These are phyloP conservation scores for Polyergus mexicanus DNA, from an alignment of 1,140 invertebrate genomes.

Conservation along the genomic window DNA sequence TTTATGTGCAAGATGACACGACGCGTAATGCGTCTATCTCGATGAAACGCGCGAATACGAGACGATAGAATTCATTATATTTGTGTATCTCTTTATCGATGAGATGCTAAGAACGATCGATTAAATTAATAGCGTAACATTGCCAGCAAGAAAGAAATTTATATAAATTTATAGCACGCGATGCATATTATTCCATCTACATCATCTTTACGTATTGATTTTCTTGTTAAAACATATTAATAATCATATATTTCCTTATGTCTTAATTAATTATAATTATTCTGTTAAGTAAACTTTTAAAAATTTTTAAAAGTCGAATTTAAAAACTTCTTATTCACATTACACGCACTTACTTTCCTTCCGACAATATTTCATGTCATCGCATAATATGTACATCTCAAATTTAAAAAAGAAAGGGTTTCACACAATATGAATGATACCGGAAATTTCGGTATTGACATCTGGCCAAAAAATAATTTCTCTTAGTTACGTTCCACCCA, in stretches of 20 bases:
- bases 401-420: not conserved
- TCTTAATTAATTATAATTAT: slow-evolving; percentile 2
- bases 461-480: slow-evolving; percentile 46
- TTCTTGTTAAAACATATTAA: not conserved
- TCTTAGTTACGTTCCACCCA: slow-evolving; percentile 24
- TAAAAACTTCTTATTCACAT: not conserved
- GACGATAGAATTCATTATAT: slow-evolving; percentile 26
- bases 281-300: not conserved
- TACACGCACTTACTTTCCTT: no score
- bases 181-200: slow-evolving; percentile 13
- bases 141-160: slow-evolving; percentile 1
- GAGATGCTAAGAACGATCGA: not conserved
- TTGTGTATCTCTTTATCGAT: slow-evolving; percentile 10
- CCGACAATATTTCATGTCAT: not conserved
- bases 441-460: slow-evolving; percentile 54
- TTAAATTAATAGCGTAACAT: slow-evolving; percentile 21
- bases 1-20: slow-evolving; percentile 72
- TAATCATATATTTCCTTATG: not conserved
- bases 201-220: slow-evolving; percentile 14
- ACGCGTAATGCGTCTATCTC: slow-evolving; percentile 55
- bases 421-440: not conserved
- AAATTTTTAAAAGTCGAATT: not conserved
- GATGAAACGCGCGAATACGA: slow-evolving; percentile 43
- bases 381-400: not conserved
- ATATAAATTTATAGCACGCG: slow-evolving; percentile 23